phyloP scores from a whole-genome alignment of 2,797 vertebrate species.

The Coccyzus lansbergi region DNA sequence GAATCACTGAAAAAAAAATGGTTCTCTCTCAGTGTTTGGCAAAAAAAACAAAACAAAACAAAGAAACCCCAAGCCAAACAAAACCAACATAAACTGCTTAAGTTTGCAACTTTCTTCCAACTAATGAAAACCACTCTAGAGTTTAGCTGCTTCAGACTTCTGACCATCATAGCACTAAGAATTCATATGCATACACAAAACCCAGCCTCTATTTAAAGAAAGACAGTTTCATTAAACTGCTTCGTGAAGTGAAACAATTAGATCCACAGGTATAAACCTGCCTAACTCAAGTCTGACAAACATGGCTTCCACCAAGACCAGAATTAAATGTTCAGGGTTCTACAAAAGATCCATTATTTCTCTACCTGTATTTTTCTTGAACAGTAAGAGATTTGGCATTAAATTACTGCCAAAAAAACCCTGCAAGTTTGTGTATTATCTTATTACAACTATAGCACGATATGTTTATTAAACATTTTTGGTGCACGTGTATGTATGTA shows the following conservation, averaged over 20 bases:
- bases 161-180: not conserved
- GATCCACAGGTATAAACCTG: not conserved
- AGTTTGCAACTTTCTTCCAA: not conserved
- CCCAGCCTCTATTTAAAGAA: not conserved
- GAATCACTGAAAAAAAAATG: not conserved
- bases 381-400: not conserved
- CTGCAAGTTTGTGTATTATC: not conserved
- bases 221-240: not conserved
- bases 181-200: conserved; percentile 8
- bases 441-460: not conserved
- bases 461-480: not conserved
- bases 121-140: not conserved
- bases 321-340: not conserved
- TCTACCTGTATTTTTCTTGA: not conserved
- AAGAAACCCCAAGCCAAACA: not conserved
- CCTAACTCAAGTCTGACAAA: not conserved
- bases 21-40: not conserved
- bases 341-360: not conserved
- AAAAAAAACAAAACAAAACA: not conserved
- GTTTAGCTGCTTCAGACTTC: not conserved
- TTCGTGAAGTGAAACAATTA: conserved; percentile 1
- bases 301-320: not conserved
- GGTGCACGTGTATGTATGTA: not conserved
- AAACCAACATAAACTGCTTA: not conserved
- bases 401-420: not conserved